Evolutionary conservation across 2,113 vertebrate genomes (phyloP).

Genomic region (Machaerirhynchus nigripectus): DNA sequence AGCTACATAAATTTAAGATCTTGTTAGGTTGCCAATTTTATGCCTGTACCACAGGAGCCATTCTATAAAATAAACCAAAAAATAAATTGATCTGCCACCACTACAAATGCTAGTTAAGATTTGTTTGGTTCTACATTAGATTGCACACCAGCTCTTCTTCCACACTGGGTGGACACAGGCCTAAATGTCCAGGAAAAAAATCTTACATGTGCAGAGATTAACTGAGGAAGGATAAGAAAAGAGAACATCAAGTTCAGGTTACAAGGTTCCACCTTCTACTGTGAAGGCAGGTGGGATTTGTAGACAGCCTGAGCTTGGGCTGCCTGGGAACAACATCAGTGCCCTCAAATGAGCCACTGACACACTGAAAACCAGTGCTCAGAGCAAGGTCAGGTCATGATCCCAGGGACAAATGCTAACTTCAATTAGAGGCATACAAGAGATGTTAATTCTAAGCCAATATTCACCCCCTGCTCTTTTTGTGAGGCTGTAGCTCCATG

Average conservation of each 20-base stretch:
- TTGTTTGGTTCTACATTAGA: background rate
- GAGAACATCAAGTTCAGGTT: background rate
- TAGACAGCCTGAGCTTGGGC: background rate
- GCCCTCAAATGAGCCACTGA: background rate
- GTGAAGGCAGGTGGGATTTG: background rate
- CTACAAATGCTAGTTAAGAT: background rate
- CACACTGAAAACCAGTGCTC: background rate
- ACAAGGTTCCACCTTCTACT: background rate
- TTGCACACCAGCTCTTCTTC: background rate
- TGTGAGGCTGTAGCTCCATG: background rate
- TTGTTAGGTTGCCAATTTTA: background rate
- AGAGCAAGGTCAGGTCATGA: background rate
- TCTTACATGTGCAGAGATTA: background rate
- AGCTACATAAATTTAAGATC: background rate
- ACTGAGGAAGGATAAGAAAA: background rate
- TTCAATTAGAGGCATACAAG: background rate
- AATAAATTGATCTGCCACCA: rapidly evolving
- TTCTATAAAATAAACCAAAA: background rate
- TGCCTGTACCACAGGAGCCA: background rate
- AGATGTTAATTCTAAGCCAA: background rate
- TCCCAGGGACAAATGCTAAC: background rate
- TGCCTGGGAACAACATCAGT: background rate
- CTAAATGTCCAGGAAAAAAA: background rate
- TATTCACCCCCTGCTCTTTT: background rate
- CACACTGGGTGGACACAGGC: rapidly evolving